Base-by-base conservation (phyloP, 2,888 invertebrate species). In the Caenorhabditis parvicauda region DNA sequence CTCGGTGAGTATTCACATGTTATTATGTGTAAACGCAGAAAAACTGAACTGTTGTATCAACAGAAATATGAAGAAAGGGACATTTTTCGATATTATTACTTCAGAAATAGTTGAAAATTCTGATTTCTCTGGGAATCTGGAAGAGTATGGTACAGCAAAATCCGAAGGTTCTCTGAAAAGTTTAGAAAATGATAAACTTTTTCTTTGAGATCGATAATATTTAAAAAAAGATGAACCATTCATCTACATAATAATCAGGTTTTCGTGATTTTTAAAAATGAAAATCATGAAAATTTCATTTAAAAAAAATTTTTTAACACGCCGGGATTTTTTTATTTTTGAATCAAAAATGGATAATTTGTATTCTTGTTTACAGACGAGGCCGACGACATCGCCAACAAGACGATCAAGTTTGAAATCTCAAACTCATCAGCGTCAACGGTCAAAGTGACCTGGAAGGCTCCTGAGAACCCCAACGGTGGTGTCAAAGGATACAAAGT, bases 401-500 rank as follows among this genome's bases (percentile, higher is more conserved):
- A 32, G 9, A 59, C 62, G 9, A 66, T 64, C 39, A 19, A 17
- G 14, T 51, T 47, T 3, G 58, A 52, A 17, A 29, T 51, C 12
- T 19, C 54, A 2, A 64, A 67, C 28, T 45, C 46, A 24, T 64
- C 47, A 39, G 41, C 21, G 3, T 6, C 19, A 4, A 46, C 24
- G 0, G 49, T 64, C 5, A 44, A 42, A 6, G 49, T 67, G 28
- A 54, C 50, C 2, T 60, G 95, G 95, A 84, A 86, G 2, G 88
- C 89, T 70, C 94, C 95, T 0, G 72, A 81, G 22, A 84, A 88
- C 63, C 93, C 95, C 0, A 96, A 96, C 82, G 92, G 95, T 1
- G 86, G 89, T 58, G 88, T 94, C 43, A 87, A 91, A 39, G 88
- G 89, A 0, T 95, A 93, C 83, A 56, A 52, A 9, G 66, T 69